Base-by-base conservation (phyloP, 2,888 invertebrate genomes). In the Protophormia terraenovae region DNA sequence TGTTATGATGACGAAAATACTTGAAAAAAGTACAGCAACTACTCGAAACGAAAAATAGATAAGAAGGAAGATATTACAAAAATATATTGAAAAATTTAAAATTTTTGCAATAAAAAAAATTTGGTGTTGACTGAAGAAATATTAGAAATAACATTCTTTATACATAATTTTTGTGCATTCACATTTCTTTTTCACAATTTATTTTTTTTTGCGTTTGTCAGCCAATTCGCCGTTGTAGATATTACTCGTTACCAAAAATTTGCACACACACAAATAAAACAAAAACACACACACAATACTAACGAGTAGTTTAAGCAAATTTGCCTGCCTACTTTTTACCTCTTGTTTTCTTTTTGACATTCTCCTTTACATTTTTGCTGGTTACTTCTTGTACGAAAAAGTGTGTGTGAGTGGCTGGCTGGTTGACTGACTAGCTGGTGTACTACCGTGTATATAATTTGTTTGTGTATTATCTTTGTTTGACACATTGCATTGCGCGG, bases 111-210 rank as follows among this genome's bases (percentile, higher is more conserved):
- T n/a, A n/a, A 29, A 29, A 14, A 29, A 10, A 24, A 22, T 53
- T 12, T 29, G 27, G 4, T 32, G 38, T 47, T 62, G 8, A 50
- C 38, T 29, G 58, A 47, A 41, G n/a, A 41, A n/a, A n/a, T 41
- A n/a, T 5, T 41, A 41, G n/a, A n/a, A n/a, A n/a, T n/a, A 32
- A 8, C 32, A 41, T 66, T 53, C 72, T 73, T 78, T 78, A 75
- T 85, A 78, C 78, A 85, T 78, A 71, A 41, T 66, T 82, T 81
- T 66, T 79, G 29, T 82, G 75, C 78, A 78, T 82, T 78, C 66
- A 73, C 84, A 81, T 78, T 77, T 67, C 72, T 62, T 79, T 80
- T 82, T 73, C 16, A 60, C 29, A 81, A 62, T 71, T 69, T 71
- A 35, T 60, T 69, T 77, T 47, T 80, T 80, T 81, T 81, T 73